Evolutionary conservation across 1,140 invertebrate species (phyloP).

Genomic region (Bombus affinis): DNA sequence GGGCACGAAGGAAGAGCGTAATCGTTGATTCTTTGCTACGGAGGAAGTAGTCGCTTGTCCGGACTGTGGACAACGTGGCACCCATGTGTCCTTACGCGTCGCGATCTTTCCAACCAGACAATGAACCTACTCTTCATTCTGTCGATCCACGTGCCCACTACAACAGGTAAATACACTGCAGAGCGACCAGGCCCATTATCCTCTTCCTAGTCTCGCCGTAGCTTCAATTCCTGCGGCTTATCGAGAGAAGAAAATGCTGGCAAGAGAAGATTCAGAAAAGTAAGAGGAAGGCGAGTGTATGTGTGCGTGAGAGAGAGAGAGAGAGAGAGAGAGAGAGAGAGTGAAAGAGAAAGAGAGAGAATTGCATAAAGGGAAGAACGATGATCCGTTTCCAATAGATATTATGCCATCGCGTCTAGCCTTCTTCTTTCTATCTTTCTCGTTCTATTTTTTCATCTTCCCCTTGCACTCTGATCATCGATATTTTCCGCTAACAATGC

Average conservation of each 20-base stretch:
- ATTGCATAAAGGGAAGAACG: conserved; percentile 41
- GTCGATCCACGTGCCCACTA: conserved; percentile 66
- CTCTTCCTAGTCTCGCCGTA: conserved; percentile 47
- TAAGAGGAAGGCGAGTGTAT: not conserved
- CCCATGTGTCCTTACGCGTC: conserved; percentile 44
- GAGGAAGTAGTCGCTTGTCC: conserved; percentile 46
- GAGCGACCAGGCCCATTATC: conserved; percentile 58
- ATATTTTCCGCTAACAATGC: conserved; percentile 38
- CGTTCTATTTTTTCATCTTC: not conserved
- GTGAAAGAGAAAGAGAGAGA: conserved; percentile 11
- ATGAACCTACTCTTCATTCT: conserved; percentile 72
- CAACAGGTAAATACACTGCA: conserved; percentile 59
- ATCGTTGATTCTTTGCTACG: conserved; percentile 55
- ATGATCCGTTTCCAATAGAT: conserved; percentile 59
- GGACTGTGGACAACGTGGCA: conserved; percentile 50
- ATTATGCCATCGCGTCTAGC: conserved; percentile 29
- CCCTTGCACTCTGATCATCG: not conserved
- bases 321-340: not conserved
- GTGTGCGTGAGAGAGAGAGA: not conserved
- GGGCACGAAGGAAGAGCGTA: conserved; percentile 37
- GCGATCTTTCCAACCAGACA: conserved; percentile 59
- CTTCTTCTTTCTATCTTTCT: too few relatives aligned
- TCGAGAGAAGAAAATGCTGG: conserved; percentile 38
- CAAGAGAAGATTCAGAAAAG: not conserved
- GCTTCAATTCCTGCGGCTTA: conserved; percentile 51